Base-by-base conservation (phyloP, 2,113 vertebrate genomes). In the Synodontis membranacea region DNA sequence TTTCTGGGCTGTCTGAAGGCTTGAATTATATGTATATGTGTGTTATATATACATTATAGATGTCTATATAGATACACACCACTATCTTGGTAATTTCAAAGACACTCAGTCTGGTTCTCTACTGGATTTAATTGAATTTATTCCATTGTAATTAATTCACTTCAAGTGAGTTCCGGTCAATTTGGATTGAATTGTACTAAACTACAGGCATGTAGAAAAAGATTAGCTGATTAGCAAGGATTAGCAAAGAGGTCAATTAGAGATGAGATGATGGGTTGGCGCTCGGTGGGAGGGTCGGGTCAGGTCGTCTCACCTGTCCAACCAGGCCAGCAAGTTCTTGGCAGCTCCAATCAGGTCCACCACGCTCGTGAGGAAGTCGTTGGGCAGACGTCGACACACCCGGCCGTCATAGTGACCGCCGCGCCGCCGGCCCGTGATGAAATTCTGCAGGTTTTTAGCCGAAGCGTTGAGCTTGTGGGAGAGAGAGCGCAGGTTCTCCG, bases 381-480 rank as follows among this genome's bases (percentile, higher is more conserved):
- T 94, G 85, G 95, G 95, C 88, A 96, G 94, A 9, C 96, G 92
- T 74, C 95, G 91, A 87, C 95, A 95, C 81, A 94, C 94, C 19
- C 93, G 93, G 86, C 92, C 95, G 7, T 95, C 96, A 14, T 95
- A 95, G 52, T 96, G 95, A 87, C 94, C 95, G 0, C 95, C 94
- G 80, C 95, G 94, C 90, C 96, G 94, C 84, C 95, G 91, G 68
- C 95, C 94, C 0, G 94, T 95, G 82, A 96, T 95, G 39, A 96
- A 96, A 90, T 96, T 96, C 92, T 96, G 95, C 19, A 96, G 94
- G 80, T 96, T 96, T 93, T 96, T 96, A 91, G 95, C 95, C 0
- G 95, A 96, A 25, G 95, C 94, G 8, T 95, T 96, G 89, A 96
- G 93, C 87, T 95, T 96, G 91, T 96, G 96, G 11, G 94, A 96